Conservation (phyloP, 2,888 invertebrate genomes). For the Digitonthophagus gazella region DNA sequence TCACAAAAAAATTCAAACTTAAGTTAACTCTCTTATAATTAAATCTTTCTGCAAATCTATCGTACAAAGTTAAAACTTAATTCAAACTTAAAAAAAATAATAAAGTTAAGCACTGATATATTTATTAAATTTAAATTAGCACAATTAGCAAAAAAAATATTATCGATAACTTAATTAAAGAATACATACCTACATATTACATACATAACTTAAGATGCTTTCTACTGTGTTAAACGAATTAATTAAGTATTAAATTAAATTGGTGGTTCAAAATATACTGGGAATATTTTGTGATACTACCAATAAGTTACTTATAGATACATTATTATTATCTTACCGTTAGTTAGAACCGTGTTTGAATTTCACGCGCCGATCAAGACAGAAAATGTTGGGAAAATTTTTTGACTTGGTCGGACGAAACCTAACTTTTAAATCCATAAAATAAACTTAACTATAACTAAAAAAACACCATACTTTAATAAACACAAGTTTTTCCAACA, state of each 20-base stretch:
- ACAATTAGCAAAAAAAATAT: background rate
- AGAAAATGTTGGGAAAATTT: constrained; percentile 52
- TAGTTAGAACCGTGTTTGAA: background rate
- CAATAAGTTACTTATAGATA: constrained; percentile 34
- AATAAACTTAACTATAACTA: background rate
- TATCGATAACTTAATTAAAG: too few species aligned
- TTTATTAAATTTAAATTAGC: background rate
- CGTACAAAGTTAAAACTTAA: background rate
- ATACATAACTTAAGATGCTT: background rate
- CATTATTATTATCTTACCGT: constrained; percentile 8
- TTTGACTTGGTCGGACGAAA: constrained; percentile 41
- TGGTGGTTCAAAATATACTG: constrained; percentile 53
- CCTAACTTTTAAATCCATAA: background rate
- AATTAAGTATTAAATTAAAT: constrained; percentile 25
- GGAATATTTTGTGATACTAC: constrained; percentile 53
- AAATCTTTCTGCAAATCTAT: background rate
- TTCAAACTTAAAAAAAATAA: background rate
- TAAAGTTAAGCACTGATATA: background rate
- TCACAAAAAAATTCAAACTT: constrained; percentile 8
- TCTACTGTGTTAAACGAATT: background rate
- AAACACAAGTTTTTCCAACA: constrained; percentile 11
- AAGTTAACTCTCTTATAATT: background rate
- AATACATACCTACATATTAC: too few species aligned
- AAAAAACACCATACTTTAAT: background rate
- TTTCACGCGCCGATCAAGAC: constrained; percentile 36